Conservation (phyloP, 2,113 vertebrate genomes). For the Urocitellus parryii region DNA sequence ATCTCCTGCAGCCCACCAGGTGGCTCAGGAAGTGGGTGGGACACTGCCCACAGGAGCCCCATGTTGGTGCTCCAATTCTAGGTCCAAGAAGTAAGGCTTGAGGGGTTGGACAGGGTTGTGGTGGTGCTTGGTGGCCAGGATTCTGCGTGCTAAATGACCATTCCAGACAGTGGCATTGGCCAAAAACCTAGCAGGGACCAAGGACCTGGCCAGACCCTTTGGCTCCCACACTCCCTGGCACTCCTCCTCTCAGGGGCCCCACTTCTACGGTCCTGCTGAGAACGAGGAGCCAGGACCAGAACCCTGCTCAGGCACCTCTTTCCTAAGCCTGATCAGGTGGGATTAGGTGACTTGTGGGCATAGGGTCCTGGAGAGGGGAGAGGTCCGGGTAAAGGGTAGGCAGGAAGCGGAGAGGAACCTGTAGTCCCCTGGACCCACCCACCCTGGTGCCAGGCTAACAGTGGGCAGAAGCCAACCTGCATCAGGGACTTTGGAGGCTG, state of each 20-base stretch:
- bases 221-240: neutral
- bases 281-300: neutral
- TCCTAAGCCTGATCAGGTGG: neutral
- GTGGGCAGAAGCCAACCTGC: neutral
- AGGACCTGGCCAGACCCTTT: neutral
- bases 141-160: neutral
- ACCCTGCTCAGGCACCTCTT: neutral
- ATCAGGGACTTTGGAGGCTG: fast-evolving
- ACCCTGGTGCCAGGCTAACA: neutral
- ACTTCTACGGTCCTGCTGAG: neutral
- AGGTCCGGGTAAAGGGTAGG: neutral
- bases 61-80: neutral
- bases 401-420: neutral
- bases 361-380: neutral
- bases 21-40: neutral
- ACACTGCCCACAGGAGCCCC: no score
- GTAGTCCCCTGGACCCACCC: neutral
- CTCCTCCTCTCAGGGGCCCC: neutral
- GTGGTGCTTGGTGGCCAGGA: neutral
- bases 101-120: neutral
- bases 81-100: neutral
- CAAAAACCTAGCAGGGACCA: neutral
- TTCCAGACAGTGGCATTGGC: fast-evolving
- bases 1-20: neutral
- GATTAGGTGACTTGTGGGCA: neutral